These are phyloP conservation scores for Misgurnus mizolepis DNA, from an alignment of 2,113 vertebrate genomes.

Conservation along the genomic window DNA sequence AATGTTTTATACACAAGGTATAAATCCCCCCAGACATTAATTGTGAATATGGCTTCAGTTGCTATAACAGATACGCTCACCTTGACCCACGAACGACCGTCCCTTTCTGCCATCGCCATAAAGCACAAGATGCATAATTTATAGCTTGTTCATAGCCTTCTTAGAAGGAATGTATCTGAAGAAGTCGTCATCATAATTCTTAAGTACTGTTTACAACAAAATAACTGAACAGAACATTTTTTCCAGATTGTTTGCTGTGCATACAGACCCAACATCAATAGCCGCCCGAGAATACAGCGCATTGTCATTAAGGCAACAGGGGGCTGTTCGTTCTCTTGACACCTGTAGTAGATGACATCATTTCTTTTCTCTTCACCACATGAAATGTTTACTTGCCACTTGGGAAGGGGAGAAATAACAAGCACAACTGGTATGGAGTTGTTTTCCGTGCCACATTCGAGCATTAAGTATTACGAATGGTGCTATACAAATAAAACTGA, in stretches of 20 bases:
- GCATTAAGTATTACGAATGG: too few relatives aligned
- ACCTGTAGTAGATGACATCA: constrained; percentile 38
- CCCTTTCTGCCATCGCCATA: background rate
- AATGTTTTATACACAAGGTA: too few relatives aligned
- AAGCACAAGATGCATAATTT: background rate
- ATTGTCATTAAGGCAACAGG: constrained; percentile 35
- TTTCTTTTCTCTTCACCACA: constrained; percentile 15
- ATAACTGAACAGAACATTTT: constrained; percentile 22
- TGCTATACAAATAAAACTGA: too few relatives aligned
- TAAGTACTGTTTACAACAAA: constrained; percentile 7
- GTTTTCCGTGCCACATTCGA: background rate
- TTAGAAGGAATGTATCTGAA: constrained; percentile 24
- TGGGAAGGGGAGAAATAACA: constrained; percentile 33
- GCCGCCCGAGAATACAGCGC: constrained; percentile 26
- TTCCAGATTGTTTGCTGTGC: constrained; percentile 43
- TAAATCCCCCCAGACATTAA: background rate
- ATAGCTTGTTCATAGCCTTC: background rate
- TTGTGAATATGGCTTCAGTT: background rate
- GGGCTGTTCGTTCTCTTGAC: constrained; percentile 35
- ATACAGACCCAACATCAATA: constrained; percentile 24
- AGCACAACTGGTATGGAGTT: constrained; percentile 25
- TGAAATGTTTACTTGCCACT: constrained; percentile 8
- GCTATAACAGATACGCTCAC: background rate
- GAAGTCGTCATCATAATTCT: constrained; percentile 47
- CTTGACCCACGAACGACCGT: background rate